A percentile compares a stretch with the other conserved stretches of the same genome.
phyloP scores from a whole-genome alignment of 2,113 vertebrate genomes.

The Mesitornis unicolor region DNA sequence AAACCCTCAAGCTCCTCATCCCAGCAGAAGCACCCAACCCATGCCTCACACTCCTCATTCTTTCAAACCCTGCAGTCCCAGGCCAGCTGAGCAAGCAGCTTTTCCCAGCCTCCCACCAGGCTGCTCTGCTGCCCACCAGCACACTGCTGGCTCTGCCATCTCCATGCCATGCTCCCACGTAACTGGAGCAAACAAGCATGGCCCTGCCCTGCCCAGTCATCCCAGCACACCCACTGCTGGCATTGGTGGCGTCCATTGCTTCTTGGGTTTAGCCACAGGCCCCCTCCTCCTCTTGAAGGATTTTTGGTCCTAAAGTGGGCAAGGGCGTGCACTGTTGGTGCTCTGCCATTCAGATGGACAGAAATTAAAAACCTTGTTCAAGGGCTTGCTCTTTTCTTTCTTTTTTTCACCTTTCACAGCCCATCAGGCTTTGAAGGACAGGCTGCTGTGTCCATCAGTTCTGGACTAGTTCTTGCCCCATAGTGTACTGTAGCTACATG shows the following conservation, averaged over 20 bases:
- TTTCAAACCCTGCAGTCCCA: neutral
- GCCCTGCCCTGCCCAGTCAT: accelerated
- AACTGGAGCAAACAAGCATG: accelerated
- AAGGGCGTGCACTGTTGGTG: neutral
- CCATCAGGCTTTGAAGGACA: neutral
- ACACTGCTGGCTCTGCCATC: accelerated
- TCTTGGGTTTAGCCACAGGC: neutral
- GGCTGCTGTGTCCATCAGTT: neutral
- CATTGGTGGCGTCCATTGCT: accelerated
- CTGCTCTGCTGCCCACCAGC: neutral
- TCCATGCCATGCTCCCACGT: accelerated
- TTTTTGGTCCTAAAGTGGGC: neutral
- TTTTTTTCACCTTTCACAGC: neutral
- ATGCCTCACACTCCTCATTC: accelerated
- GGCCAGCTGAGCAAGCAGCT: neutral
- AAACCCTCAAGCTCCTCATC: neutral
- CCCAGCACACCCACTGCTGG: neutral
- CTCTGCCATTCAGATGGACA: neutral
- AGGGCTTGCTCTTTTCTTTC: neutral
- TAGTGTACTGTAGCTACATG: accelerated
- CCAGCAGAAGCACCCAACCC: neutral
- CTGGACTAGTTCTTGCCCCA: neutral
- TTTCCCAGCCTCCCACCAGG: neutral
- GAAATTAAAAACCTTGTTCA: neutral
- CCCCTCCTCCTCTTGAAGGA: neutral